Evolutionary conservation across 2,113 vertebrate genomes (phyloP), one percentile per base, ranked within the genome.

Genomic region (Cryptotis parvus): DNA sequence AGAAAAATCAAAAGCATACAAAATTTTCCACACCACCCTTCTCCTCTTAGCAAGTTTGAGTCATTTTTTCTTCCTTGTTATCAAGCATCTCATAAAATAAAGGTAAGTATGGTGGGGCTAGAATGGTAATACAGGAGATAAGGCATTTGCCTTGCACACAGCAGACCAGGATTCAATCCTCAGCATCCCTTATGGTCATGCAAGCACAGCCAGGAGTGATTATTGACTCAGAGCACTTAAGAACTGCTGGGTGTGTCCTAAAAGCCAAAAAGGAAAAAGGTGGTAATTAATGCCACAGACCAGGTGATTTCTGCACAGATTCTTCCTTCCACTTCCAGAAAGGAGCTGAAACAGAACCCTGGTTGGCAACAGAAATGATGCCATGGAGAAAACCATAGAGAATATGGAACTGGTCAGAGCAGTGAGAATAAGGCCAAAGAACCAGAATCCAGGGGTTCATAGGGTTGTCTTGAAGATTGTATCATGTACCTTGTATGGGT

Each of bases 211-310:
- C 5, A 49, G 45, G 45, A 49, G 45, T 49, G 45, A 49, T 14
- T 49, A 9, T 14, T 10, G 45, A 49, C 6, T 11, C 43, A 45
- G 11, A 45, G 45, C 45, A 12, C 14, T 49, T 49, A 14, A 49
- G 45, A 9, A 49, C 45, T 49, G 45, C 45, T 49, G 45, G 45
- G 14, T 49, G 10, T 49, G 45, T 14, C 45, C 11, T 11, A 6
- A 6, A 7, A 6, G 10, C 45, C 45, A 10, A 9, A 49, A 58
- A 58, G 55, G n/a, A 29, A n/a, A 22, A n/a, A n/a, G n/a, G n/a
- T n/a, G n/a, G n/a, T n/a, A n/a, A n/a, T n/a, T 4, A 0, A 1
- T 35, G 29, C 2, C 8, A 10, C 0, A 9, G 10, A 58, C 4
- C 43, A 3, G 4, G 10, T 11, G 69, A 65, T 70, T 49, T 33